Conservation (phyloP, 92 coral and sea anemone genomes). For the Chrysogorgia sp. region DNA sequence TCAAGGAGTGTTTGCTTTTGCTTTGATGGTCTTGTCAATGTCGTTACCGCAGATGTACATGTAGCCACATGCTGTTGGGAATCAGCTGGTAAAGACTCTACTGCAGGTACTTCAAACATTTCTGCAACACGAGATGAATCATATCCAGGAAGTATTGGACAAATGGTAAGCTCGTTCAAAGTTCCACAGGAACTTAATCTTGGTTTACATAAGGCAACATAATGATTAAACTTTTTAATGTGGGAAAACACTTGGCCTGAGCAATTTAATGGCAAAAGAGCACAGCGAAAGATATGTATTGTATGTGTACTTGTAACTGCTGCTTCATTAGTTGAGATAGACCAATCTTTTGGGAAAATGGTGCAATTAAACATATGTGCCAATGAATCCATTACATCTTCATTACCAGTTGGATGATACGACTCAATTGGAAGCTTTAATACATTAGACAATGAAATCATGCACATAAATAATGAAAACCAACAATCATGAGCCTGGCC, state of each 20-base stretch:
- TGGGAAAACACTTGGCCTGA: too few relatives aligned
- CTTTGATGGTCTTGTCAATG: too few relatives aligned
- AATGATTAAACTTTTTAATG: slow-evolving; percentile 21
- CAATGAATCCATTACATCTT: slow-evolving; percentile 29
- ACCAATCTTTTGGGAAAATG: slow-evolving; percentile 34
- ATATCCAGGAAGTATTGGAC: too few relatives aligned
- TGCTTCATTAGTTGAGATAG: too few relatives aligned
- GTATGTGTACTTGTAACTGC: neutral
- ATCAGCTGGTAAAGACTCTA: too few relatives aligned
- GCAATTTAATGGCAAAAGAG: slow-evolving; percentile 39
- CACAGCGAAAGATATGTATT: slow-evolving; percentile 42
- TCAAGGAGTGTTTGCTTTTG: too few relatives aligned
- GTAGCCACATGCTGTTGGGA: too few relatives aligned
- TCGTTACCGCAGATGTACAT: too few relatives aligned
- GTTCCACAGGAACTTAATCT: neutral
- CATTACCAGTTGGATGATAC: slow-evolving; percentile 27
- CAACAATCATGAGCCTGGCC: too few relatives aligned
- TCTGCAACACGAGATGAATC: too few relatives aligned
- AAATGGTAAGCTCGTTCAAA: neutral
- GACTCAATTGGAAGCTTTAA: slow-evolving; percentile 31
- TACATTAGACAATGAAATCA: slow-evolving; percentile 39
- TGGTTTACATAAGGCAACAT: slow-evolving; percentile 30
- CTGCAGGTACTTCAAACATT: too few relatives aligned
- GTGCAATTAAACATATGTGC: slow-evolving; percentile 41
- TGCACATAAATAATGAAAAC: too few relatives aligned